Evolutionary conservation across 2,888 invertebrate genomes (phyloP), one percentile per base, ranked within the genome.

Genomic region (Monopis laevigella): DNA sequence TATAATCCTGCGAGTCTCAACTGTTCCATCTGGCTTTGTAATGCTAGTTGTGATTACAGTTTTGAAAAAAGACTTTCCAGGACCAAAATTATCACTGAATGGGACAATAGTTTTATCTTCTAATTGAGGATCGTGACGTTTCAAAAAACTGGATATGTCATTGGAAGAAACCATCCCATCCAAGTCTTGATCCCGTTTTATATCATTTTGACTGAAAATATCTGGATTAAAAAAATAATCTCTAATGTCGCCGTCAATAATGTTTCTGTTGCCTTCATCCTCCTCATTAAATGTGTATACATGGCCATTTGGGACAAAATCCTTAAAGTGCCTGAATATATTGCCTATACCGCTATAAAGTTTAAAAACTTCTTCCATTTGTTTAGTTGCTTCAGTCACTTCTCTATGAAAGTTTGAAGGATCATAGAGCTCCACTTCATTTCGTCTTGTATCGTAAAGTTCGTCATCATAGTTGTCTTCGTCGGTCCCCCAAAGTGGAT

Each of bases 221-320:
- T 74, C 77, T 1, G 78, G 77, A 47, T 78, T 77, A n/a, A 80
- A 51, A 46, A 78, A 80, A 44, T 70, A 72, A 44, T 77, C 70
- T 43, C 78, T 58, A 14, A 80, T 62, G 41, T 61, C 62, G 43
- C 57, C 62, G 27, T 61, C 52, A 40, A 51, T 58, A 36, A 58
- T 51, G 7, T 69, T 66, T 0, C 58, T 46, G 1, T 58, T 56
- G 2, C 45, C 14, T 4, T 28, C 27, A 4, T 13, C 24, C 14
- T 39, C 51, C 12, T 39, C 51, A 4, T 54, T 46, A 30, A 63
- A 48, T 0, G 56, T 43, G 29, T 63, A 54, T 7, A 60, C 48
- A 8, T 54, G 50, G 4, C 50, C 42, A n/a, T n/a, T n/a, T 2
- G 46, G 41, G 26, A 72, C 59, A 17, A 74, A 65, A 1, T 62